A percentile compares a stretch with the other conserved stretches of the same genome.
Conservation (phyloP, 2,797 vertebrate species). For the Eupleurogrammus muticus region DNA sequence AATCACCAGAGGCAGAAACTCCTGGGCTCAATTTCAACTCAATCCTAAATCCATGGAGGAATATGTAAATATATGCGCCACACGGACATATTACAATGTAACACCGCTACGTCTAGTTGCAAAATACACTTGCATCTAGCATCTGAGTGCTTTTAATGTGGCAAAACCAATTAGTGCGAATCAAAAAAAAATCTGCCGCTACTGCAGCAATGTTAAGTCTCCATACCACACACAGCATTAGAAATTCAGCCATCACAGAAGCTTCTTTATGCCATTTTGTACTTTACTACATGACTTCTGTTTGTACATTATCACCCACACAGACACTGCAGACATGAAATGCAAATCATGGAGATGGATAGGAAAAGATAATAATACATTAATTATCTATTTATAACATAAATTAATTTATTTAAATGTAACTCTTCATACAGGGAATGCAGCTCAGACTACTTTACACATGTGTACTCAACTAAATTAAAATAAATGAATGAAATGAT, state of each 20-base stretch:
- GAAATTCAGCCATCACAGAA: constrained; percentile 41
- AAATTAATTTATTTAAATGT: too few relatives aligned
- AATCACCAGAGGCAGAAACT: constrained; percentile 77
- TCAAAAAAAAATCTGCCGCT: constrained; percentile 45
- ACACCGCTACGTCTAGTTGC: constrained; percentile 48
- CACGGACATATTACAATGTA: constrained; percentile 65
- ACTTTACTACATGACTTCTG: constrained; percentile 26
- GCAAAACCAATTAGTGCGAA: constrained; percentile 62
- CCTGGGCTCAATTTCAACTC: constrained; percentile 79
- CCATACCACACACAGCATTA: constrained; percentile 27
- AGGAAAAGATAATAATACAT: too few relatives aligned
- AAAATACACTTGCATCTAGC: constrained; percentile 55
- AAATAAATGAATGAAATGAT: too few relatives aligned
- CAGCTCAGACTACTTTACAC: too few relatives aligned
- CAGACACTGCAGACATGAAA: constrained; percentile 8
- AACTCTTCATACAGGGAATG: too few relatives aligned
- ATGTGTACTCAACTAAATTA: too few relatives aligned
- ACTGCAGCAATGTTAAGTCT: constrained; percentile 41
- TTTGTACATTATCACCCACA: constrained; percentile 18
- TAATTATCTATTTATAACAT: too few relatives aligned
- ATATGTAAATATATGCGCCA: constrained; percentile 78
- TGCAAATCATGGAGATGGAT: constrained; percentile 16
- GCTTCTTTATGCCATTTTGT: constrained; percentile 20
- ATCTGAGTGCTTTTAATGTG: constrained; percentile 57
- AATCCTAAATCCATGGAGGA: constrained; percentile 75